A percentile compares a stretch with the other conserved stretches of the same genome.
phyloP scores from a whole-genome alignment of 2,888 invertebrate species.

The Drosophila macrospina region DNA sequence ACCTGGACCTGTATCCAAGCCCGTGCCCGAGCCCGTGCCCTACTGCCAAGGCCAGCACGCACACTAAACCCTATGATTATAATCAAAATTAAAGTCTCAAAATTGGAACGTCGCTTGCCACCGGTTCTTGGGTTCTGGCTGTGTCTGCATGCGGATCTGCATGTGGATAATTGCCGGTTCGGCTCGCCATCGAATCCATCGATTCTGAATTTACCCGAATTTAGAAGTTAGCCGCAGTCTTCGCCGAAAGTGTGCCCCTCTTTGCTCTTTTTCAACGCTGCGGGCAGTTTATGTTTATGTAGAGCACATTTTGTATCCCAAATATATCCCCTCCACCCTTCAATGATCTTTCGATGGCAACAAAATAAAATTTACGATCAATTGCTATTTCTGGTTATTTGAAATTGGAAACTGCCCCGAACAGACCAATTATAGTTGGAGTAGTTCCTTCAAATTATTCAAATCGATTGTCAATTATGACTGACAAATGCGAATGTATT shows the following conservation, averaged over 20 bases:
- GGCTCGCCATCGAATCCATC: slow-evolving; percentile 33
- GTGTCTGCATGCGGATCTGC: slow-evolving; percentile 49
- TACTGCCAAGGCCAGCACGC: slow-evolving; percentile 71
- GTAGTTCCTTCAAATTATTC: slow-evolving; percentile 47
- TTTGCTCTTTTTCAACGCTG: slow-evolving; percentile 28
- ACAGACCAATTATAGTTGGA: slow-evolving; percentile 39
- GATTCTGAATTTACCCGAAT: slow-evolving; percentile 33
- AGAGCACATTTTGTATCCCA: slow-evolving; percentile 18
- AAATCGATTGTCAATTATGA: slow-evolving; percentile 73
- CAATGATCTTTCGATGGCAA: slow-evolving; percentile 1
- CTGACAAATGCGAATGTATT: slow-evolving; percentile 67
- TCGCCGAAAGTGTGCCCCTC: slow-evolving; percentile 3
- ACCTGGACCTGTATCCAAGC: slow-evolving; percentile 1
- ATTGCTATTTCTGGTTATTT: slow-evolving; percentile 32
- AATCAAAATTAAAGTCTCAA: slow-evolving; percentile 59
- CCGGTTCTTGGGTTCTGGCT: slow-evolving; percentile 7
- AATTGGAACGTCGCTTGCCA: slow-evolving; percentile 39
- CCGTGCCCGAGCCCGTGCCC: slow-evolving; percentile 44
- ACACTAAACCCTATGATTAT: slow-evolving; percentile 69
- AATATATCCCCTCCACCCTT: slow-evolving; percentile 14
- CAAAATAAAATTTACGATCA: slow-evolving; percentile 59
- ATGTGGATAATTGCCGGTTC: slow-evolving; percentile 66
- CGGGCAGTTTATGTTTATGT: slow-evolving; percentile 40
- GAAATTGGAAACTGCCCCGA: slow-evolving; percentile 1
- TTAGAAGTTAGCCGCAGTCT: slow-evolving; percentile 45